Base-by-base conservation (phyloP, 2,797 vertebrate species). In the Smutsia gigantea region DNA sequence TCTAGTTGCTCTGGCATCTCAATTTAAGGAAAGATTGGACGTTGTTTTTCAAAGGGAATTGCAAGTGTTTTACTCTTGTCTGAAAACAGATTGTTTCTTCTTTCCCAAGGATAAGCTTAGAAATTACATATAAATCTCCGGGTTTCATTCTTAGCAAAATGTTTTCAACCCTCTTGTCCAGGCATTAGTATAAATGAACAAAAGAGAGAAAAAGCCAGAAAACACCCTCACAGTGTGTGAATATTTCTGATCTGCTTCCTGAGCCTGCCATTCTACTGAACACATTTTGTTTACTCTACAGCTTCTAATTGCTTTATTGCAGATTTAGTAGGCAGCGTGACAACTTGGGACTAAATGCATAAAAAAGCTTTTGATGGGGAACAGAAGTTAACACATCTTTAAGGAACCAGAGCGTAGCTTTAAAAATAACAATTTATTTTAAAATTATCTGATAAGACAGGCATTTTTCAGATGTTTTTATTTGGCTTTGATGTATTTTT, bases 41-140 rank as follows among this genome's bases (percentile, higher is more conserved):
- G n/a, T 78, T 98, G 82, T 93, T 98, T 97, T 97, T 97, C 96
- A n/a, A 95, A 97, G 93, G 87, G 97, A 97, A 98, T 97, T 97
- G 96, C 95, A 88, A 97, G 84, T 87, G 66, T 94, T 93, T 93
- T 79, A 91, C 95, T 97, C 95, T 94, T 94, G 87, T 78, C 77
- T 93, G 79, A 88, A 97, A 98, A 92, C 39, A 96, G 27, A 96
- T 93, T 90, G 31, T 94, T 84, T 94, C 86, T 95, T 96, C 94
- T 78, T 97, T 95, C 84, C 95, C 93, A 25, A 95, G 53, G 94
- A 93, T 77, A 87, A 95, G 97, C 96, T 95, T 87, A 93, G 97
- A 91, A 98, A 97, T 96, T 96, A 97, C 74, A 57, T 39, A 83
- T 77, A 90, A 84, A 97, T 96, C 94, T 97, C 68, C 21, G 72